Conservation (phyloP, 2,113 vertebrate genomes). For the Lepisosteus osseus region DNA sequence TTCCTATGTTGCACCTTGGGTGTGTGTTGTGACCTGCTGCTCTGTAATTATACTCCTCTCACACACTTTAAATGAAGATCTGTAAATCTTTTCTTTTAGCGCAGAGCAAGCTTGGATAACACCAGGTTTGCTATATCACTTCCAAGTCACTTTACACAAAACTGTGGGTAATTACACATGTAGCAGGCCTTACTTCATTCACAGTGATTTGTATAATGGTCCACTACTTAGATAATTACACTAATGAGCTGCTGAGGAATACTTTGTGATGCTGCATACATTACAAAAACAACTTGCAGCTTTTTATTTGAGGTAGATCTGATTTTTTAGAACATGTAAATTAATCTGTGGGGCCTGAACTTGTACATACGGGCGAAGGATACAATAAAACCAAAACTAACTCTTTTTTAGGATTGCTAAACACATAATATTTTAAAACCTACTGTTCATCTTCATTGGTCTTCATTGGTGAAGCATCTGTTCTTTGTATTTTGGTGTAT, state of each 20-base stretch:
- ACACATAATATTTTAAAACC: too few relatives aligned
- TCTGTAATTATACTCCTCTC: constrained; percentile 3
- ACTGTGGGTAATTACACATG: background rate
- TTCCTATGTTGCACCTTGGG: background rate
- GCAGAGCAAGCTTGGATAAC: background rate
- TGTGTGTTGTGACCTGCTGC: background rate
- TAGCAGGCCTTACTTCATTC: background rate
- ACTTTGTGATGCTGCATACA: background rate
- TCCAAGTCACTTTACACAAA: background rate
- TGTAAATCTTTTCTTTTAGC: background rate
- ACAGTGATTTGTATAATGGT: background rate
- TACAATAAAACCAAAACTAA: too few relatives aligned
- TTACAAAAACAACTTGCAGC: background rate
- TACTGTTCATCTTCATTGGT: too few relatives aligned
- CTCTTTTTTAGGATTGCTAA: too few relatives aligned
- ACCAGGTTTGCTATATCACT: background rate
- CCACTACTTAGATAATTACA: background rate
- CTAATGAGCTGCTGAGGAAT: background rate
- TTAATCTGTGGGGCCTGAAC: too few relatives aligned
- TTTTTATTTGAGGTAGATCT: background rate
- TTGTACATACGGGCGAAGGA: too few relatives aligned
- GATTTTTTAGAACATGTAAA: too few relatives aligned
- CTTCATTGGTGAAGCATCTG: too few relatives aligned
- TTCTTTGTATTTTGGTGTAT: too few relatives aligned
- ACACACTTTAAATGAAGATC: background rate